These are phyloP conservation scores for Oostethus manadensis DNA, from an alignment of 2,113 vertebrate genomes.

Conservation along the genomic window DNA sequence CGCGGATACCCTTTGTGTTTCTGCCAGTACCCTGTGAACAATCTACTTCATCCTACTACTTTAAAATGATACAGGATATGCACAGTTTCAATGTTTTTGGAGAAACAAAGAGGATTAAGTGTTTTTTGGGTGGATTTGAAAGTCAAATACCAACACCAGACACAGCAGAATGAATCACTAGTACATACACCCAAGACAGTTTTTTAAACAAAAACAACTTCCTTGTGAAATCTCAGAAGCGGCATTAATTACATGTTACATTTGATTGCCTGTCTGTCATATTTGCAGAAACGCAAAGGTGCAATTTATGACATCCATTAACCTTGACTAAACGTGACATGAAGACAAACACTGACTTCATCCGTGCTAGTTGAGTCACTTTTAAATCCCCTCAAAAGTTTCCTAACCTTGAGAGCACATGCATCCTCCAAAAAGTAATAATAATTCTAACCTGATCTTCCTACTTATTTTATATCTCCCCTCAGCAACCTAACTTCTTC, in stretches of 20 bases:
- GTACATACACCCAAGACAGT: too few species aligned
- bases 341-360: conserved; percentile 46
- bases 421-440: conserved; percentile 73
- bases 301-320: conserved; percentile 40
- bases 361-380: conserved; percentile 60
- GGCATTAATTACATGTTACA: not conserved
- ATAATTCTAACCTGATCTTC: conserved; percentile 84
- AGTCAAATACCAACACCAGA: too few species aligned
- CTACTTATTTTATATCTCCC: conserved; percentile 98
- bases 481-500: conserved; percentile 96
- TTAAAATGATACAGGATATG: too few species aligned
- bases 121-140: too few species aligned
- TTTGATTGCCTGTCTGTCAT: conserved; percentile 1
- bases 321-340: conserved; percentile 31
- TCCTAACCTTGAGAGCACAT: conserved; percentile 76
- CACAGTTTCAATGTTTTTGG: too few species aligned
- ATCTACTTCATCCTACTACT: too few species aligned
- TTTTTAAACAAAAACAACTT: too few species aligned
- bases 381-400: conserved; percentile 73
- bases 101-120: too few species aligned
- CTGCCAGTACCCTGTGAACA: too few species aligned
- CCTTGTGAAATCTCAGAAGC: not conserved
- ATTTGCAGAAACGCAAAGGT: conserved; percentile 25
- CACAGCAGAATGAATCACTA: too few species aligned
- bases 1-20: too few species aligned